Percentiles rank a stretch among this genome's conserved stretches.
Conservation (phyloP, 2,797 vertebrate species). For the Pseudotriccus pelzelni region DNA sequence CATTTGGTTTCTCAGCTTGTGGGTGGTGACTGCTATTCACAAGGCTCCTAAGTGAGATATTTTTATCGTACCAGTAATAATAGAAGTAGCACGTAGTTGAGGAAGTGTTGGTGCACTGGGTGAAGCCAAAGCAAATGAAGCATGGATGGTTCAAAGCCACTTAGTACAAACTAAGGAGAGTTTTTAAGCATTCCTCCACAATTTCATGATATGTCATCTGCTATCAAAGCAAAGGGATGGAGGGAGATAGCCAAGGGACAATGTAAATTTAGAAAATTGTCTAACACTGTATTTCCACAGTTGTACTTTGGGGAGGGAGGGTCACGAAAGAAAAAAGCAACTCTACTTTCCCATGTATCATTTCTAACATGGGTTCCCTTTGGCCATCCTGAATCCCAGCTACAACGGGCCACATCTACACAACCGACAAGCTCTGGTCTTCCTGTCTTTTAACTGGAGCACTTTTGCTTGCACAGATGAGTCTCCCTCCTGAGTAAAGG, state of each 20-base stretch:
- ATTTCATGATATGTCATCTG: neutral
- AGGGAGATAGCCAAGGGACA: neutral
- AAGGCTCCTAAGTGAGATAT: neutral
- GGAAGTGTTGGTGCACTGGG: neutral
- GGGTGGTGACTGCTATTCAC: neutral
- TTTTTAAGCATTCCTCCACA: neutral
- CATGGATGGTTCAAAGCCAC: neutral
- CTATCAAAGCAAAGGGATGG: neutral
- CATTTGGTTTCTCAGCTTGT: slow-evolving; percentile 25
- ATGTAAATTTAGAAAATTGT: neutral
- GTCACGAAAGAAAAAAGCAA: neutral
- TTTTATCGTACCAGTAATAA: neutral
- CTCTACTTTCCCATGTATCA: neutral
- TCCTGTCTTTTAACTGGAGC: neutral
- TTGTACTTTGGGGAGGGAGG: neutral
- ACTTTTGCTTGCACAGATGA: neutral
- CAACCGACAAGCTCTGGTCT: neutral
- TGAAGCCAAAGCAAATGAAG: neutral
- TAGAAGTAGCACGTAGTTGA: neutral
- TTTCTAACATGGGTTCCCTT: neutral
- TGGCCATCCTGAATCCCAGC: neutral
- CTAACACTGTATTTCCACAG: neutral
- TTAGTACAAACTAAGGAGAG: neutral
- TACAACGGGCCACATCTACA: neutral
- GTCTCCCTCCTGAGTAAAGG: neutral